Evolutionary conservation across 2,113 vertebrate species (phyloP), one percentile per base, ranked within the genome.

Genomic region (Pomatorhinus ruficollis): DNA sequence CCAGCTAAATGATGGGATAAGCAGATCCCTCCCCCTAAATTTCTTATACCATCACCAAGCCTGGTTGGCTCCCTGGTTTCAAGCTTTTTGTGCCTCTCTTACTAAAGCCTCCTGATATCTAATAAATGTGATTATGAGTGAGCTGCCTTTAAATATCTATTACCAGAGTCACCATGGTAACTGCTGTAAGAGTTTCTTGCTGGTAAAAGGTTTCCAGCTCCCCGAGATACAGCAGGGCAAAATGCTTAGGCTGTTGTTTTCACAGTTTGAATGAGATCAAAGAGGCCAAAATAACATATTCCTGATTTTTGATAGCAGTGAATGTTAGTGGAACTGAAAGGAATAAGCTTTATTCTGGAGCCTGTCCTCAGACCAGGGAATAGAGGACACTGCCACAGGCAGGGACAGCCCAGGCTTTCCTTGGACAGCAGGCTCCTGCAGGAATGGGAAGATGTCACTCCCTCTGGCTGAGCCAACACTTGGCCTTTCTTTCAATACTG

Each of bases 151-250:
- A 95, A 96, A 93, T 96, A 95, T 90, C 85, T 91, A 86, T 89
- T 96, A 83, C 79, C 31, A 76, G 66, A 80, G 71, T 98, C 91
- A 87, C 98, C 91, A 97, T 98, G 94, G 98, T 83, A 95, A 98
- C 95, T 61, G 74, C 95, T 95, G 49, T 21, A 80, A 93, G 76
- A 84, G 57, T 78, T 94, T 85, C 84, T 77, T 66, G 69, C 87
- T 91, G 81, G 54, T 54, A 65, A 93, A 80, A 91, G 79, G 59
- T 74, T 95, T 87, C 37, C 52, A 81, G 66, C 93, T 95, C 70
- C 50, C 44, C 0, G 20, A 85, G 83, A 82, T 88, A 30, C 74
- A 18, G 53, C 50, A 63, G 89, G 83, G 65, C 83, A 91, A 79
- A 93, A 87, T 56, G 84, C 86, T 96, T 90, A 72, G 86, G 65